Evolutionary conservation across 64 coral and sea anemone species (phyloP).

Genomic region (Catalaphyllia jardinei): DNA sequence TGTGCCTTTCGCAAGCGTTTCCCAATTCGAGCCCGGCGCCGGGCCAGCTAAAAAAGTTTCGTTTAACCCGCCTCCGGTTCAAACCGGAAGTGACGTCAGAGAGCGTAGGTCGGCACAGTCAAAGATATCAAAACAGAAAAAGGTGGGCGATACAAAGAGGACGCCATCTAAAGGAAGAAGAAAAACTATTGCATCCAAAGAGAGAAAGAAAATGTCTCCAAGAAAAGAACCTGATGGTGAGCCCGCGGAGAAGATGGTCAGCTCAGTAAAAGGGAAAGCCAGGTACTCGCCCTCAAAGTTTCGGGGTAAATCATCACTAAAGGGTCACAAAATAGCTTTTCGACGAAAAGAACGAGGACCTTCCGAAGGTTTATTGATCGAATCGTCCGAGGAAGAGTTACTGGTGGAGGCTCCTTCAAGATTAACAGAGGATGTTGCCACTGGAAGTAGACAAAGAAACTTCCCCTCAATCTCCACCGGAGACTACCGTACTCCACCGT

Average conservation of each 20-base stretch:
- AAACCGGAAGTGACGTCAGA: not conserved
- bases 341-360: not conserved
- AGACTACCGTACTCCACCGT: constrained; percentile 4
- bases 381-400: not conserved
- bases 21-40: not conserved
- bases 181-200: not conserved
- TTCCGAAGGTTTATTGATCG: not conserved
- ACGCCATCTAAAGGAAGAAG: not conserved
- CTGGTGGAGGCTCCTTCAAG: not conserved
- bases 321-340: not conserved
- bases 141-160: not conserved
- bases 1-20: constrained; percentile 14
- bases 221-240: constrained; percentile 33
- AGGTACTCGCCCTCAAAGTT: not conserved
- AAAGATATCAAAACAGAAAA: not conserved
- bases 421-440: not conserved
- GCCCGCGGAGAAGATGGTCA: constrained; percentile 9
- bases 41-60: not conserved
- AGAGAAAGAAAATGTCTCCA: constrained; percentile 19
- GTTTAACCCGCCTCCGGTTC: not conserved
- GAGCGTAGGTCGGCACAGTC: not conserved
- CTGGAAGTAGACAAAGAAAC: not conserved
- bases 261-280: not conserved
- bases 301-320: not conserved
- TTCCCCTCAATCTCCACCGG: not conserved